phyloP scores from a whole-genome alignment of 2,797 vertebrate species.

The Lemur catta region DNA sequence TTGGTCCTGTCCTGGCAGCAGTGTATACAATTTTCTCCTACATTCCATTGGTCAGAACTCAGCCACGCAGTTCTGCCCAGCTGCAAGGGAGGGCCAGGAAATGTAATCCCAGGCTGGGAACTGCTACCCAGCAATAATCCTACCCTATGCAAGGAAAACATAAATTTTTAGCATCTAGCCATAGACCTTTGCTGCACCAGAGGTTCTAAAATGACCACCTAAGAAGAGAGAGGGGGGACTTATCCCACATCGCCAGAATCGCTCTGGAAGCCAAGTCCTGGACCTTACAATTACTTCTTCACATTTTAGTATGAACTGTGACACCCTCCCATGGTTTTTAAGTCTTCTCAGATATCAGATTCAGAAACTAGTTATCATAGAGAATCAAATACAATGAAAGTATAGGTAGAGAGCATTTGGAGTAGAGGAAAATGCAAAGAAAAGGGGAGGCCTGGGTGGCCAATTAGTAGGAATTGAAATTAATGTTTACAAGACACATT shows the following conservation, averaged over 20 bases:
- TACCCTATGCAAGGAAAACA: not conserved
- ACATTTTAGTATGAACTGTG: not conserved
- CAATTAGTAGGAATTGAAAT: not conserved
- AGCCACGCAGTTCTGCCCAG: not conserved
- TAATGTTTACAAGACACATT: conserved; percentile 8
- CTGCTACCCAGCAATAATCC: not conserved
- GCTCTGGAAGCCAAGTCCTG: not conserved
- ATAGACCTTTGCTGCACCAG: not conserved
- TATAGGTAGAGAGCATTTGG: not conserved
- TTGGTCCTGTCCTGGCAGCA: not conserved
- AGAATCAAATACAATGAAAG: not conserved
- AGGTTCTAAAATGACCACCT: not conserved
- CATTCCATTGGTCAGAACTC: not conserved
- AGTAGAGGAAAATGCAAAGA: not conserved
- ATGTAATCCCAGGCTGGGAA: not conserved
- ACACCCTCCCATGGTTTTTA: not conserved
- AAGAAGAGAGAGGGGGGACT: not conserved
- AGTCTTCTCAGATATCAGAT: not conserved
- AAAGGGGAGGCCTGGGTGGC: not conserved
- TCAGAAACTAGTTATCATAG: not conserved
- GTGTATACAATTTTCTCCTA: not conserved
- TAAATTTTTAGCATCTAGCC: not conserved
- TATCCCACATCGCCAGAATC: not conserved
- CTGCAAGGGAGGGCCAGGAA: not conserved
- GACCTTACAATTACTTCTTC: not conserved